Conservation (phyloP, 2,888 invertebrate genomes). For the Lasioglossum figueresi region DNA sequence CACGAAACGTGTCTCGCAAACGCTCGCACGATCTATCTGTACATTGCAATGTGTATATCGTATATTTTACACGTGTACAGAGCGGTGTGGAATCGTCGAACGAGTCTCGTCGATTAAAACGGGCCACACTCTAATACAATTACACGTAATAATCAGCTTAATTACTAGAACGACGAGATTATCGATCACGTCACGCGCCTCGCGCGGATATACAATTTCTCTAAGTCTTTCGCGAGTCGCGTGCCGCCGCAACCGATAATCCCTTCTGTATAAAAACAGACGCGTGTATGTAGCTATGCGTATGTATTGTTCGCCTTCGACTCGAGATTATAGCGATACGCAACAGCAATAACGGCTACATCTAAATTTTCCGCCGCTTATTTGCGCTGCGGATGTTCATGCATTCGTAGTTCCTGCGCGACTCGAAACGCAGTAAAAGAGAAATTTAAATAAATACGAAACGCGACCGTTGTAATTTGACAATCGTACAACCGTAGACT, state of each 20-base stretch:
- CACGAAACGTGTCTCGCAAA: neutral
- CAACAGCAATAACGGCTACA: neutral
- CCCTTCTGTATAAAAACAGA: conserved; percentile 46
- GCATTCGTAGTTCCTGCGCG: neutral
- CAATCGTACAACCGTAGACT: neutral
- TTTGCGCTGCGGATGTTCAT: neutral
- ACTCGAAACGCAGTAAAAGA: neutral
- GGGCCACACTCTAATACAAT: conserved; percentile 10
- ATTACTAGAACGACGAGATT: conserved; percentile 46
- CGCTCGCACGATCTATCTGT: neutral
- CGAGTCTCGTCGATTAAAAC: conserved; percentile 10
- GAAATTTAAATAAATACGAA: neutral
- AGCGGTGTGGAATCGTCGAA: neutral
- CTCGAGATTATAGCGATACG: neutral
- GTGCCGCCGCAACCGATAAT: conserved; percentile 12
- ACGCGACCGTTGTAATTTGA: neutral
- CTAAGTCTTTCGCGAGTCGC: conserved; percentile 35
- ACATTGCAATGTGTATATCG: neutral
- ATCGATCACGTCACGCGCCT: conserved; percentile 29
- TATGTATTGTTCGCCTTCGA: neutral
- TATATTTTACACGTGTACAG: neutral
- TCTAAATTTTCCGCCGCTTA: neutral
- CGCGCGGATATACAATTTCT: conserved; percentile 51
- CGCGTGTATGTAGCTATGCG: conserved; percentile 5
- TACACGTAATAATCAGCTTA: conserved; percentile 53